Base-by-base conservation (phyloP, 2,888 invertebrate genomes). In the Therioaphis trifolii region DNA sequence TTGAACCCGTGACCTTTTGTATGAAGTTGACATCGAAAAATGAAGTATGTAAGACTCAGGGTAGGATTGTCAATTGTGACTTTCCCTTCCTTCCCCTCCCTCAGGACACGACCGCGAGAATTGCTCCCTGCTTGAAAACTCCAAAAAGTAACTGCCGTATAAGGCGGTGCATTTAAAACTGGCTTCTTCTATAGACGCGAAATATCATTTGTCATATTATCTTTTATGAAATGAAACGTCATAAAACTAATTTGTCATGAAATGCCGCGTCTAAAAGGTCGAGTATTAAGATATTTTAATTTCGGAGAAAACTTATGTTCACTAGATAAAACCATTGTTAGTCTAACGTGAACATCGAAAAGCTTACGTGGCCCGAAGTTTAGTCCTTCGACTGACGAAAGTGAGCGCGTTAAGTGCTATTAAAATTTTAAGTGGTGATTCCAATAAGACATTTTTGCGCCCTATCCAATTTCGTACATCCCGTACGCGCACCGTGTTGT, bases 11-110 rank as follows among this genome's bases (percentile, higher is more conserved):
- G 77, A 77, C 63, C 77, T 77, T 77, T 66, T 77, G 49, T 66
- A 77, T 49, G 77, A 77, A 77, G 77, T 77, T 77, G 77, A 77
- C 77, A 21, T 66, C 66, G 77, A 77, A 77, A 77, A 77, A 66
- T 77, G 77, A 66, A 66, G 77, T 66, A 77, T 43, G 27, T 75
- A 75, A 49, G 76, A 63, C 63, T 29, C 2, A 27, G 52, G 18
- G 74, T 15, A 21, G 24, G 74, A 15, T 49, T 35, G 77, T 66
- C 29, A 49, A 66, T 52, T 49, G 66, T 15, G 49, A 77, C 46
- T 63, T 49, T 63, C 46, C 29, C 58, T 58, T 46, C 43, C 63
- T 63, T 66, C 49, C n/a, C n/a, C n/a, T n/a, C n/a, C n/a, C n/a
- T n/a, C n/a, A n/a, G n/a, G 21, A 29, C 21, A 35, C 21, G 11